phyloP scores from a whole-genome alignment of 2,888 invertebrate species.

The Stenoptilia bipunctidactyla region DNA sequence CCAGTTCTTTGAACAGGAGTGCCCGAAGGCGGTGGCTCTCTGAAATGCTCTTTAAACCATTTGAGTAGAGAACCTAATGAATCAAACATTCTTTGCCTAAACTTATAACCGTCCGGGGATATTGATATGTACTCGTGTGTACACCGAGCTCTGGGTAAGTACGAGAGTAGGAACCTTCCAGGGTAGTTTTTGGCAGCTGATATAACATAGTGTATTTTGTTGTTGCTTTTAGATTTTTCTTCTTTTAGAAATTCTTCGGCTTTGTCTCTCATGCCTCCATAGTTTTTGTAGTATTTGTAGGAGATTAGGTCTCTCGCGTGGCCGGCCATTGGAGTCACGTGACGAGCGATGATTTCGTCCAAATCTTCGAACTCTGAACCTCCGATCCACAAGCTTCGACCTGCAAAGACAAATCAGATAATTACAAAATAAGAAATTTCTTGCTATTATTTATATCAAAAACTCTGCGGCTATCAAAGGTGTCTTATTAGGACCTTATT shows the following conservation, averaged over 20 bases:
- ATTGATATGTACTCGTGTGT: conserved; percentile 94
- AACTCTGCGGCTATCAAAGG: too few species aligned
- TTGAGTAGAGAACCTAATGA: conserved; percentile 82
- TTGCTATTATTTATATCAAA: too few species aligned
- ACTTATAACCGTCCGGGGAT: conserved; percentile 93
- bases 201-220: conserved; percentile 90
- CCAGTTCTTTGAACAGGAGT: conserved; percentile 79
- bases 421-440: neutral
- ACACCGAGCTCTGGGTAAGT: conserved; percentile 86
- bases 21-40: conserved; percentile 85
- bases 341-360: conserved; percentile 98
- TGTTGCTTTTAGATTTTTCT: conserved; percentile 89
- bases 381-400: conserved; percentile 83
- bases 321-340: conserved; percentile 96
- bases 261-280: conserved; percentile 85
- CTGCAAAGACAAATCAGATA: conserved; percentile 22
- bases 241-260: conserved; percentile 90
- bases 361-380: conserved; percentile 97
- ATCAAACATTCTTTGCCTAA: conserved; percentile 89
- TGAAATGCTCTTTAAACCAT: conserved; percentile 99
- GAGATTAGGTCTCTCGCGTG: conserved; percentile 90
- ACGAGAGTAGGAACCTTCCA: conserved; percentile 94
- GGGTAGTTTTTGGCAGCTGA: conserved; percentile 89
- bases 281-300: conserved; percentile 90
- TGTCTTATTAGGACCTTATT: too few species aligned